Conservation (phyloP, 1,140 invertebrate genomes). For the Micrasema minimum region DNA sequence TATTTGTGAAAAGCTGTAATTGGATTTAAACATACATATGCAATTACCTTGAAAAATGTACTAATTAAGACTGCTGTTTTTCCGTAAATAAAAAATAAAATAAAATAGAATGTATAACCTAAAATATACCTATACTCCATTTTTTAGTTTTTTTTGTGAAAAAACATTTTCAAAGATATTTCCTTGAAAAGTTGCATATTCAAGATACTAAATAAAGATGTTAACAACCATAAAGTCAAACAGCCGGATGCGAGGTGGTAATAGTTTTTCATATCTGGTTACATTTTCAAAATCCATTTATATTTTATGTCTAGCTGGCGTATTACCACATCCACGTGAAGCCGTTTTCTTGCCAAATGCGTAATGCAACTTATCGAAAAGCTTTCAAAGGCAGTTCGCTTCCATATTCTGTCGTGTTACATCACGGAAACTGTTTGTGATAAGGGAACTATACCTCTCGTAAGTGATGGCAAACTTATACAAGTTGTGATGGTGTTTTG, state of each 20-base stretch:
- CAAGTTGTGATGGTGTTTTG: conserved; percentile 25
- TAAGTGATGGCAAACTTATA: conserved; percentile 39
- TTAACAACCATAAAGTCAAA: too few species aligned
- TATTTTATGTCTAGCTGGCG: conserved; percentile 4
- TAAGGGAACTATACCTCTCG: conserved; percentile 37
- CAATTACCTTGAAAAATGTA: too few species aligned
- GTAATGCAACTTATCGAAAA: conserved; percentile 51
- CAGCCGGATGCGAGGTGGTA: neutral
- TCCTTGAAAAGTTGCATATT: too few species aligned
- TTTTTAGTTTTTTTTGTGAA: too few species aligned
- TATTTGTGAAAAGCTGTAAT: too few species aligned
- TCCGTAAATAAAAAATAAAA: too few species aligned
- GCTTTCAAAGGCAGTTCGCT: conserved; percentile 40
- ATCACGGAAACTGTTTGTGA: conserved; percentile 42
- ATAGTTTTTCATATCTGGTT: conserved; percentile 17
- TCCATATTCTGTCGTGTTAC: conserved; percentile 35
- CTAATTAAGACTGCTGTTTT: too few species aligned
- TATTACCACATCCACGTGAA: neutral
- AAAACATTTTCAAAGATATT: too few species aligned
- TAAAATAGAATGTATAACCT: too few species aligned
- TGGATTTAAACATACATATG: too few species aligned
- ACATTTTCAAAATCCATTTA: conserved; percentile 14
- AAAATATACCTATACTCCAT: too few species aligned
- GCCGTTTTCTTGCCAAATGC: conserved; percentile 33
- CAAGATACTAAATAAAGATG: too few species aligned